These are phyloP conservation scores for Tylochromis polylepis DNA, from an alignment of 2,113 vertebrate genomes.

Conservation along the genomic window DNA sequence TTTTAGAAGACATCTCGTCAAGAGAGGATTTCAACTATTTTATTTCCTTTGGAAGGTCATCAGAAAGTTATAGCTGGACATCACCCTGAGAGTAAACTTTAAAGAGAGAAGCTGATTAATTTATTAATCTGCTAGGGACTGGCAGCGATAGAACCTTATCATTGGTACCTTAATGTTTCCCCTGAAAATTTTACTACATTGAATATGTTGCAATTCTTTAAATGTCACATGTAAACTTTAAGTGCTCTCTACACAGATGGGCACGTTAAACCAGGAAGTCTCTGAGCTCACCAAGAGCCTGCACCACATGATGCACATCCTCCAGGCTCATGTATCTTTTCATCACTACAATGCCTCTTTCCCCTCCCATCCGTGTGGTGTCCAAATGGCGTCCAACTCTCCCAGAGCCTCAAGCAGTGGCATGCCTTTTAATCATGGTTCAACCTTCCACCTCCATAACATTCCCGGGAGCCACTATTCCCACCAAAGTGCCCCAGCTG, in stretches of 20 bases:
- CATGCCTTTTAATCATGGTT: slow-evolving; percentile 27
- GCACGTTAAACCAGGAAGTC: slow-evolving; percentile 84
- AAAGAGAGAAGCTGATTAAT: neutral
- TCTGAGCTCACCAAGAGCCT: slow-evolving; percentile 85
- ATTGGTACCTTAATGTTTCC: neutral
- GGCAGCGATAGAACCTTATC: neutral
- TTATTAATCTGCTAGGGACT: neutral
- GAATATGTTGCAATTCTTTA: neutral
- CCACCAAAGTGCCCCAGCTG: neutral
- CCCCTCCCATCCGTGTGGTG: slow-evolving; percentile 42
- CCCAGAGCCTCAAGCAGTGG: slow-evolving; percentile 8
- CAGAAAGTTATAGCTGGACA: neutral
- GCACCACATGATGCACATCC: slow-evolving; percentile 82
- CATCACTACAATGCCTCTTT: slow-evolving; percentile 56
- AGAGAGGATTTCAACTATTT: neutral
- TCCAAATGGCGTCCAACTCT: slow-evolving; percentile 41
- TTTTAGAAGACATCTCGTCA: neutral
- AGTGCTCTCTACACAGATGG: slow-evolving; percentile 74
- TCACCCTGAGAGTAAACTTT: neutral
- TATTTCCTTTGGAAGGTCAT: neutral
- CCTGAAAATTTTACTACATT: neutral
- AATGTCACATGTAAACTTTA: neutral
- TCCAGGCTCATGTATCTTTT: slow-evolving; percentile 73
- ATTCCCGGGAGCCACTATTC: slow-evolving; percentile 15
- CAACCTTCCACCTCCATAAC: slow-evolving; percentile 36